Evolutionary conservation across 2,113 vertebrate species (phyloP).

Genomic region (Donacobius atricapilla): DNA sequence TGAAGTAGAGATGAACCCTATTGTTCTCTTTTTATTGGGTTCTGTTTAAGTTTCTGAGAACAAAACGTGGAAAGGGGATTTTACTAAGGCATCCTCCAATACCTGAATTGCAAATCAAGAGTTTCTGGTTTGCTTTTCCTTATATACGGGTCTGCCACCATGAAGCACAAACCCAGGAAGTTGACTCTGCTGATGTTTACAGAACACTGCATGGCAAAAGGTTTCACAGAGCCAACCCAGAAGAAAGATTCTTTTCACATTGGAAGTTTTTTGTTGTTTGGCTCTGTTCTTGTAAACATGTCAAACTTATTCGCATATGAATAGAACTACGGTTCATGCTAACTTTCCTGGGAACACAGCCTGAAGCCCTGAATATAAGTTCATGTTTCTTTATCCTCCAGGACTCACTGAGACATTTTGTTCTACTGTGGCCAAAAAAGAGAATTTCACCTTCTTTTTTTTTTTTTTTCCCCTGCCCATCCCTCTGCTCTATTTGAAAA

Average conservation of each 20-base stretch:
- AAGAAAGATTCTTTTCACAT: background rate
- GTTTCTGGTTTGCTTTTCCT: background rate
- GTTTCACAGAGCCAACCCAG: background rate
- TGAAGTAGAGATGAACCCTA: background rate
- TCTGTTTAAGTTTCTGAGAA: background rate
- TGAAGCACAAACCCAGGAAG: background rate
- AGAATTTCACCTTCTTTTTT: background rate
- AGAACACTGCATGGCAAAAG: background rate
- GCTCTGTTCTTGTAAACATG: background rate
- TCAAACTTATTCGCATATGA: background rate
- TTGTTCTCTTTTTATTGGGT: background rate
- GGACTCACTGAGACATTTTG: background rate
- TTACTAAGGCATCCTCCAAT: background rate
- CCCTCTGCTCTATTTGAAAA: background rate
- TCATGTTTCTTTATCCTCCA: background rate
- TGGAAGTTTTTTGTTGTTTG: background rate
- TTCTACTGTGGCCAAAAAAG: background rate
- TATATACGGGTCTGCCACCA: background rate
- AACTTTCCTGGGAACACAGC: background rate
- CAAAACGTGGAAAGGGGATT: background rate
- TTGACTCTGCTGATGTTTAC: background rate
- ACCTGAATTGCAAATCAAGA: background rate
- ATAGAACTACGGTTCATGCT: background rate
- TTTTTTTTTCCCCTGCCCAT: rapidly evolving
- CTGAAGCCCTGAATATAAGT: background rate